phyloP scores from a whole-genome alignment of 2,113 vertebrate genomes.

The Addax nasomaculatus region DNA sequence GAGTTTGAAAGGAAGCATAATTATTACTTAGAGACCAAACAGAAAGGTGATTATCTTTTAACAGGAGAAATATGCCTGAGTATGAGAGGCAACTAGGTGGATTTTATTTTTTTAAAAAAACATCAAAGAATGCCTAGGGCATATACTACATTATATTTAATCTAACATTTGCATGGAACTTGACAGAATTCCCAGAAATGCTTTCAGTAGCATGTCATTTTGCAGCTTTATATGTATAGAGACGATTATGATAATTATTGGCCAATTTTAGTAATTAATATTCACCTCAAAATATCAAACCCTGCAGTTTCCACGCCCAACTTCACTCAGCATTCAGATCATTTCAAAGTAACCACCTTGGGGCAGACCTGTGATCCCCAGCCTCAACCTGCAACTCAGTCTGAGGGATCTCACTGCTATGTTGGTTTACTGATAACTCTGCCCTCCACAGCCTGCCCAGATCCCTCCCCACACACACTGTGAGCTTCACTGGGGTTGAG shows the following conservation, averaged over 20 bases:
- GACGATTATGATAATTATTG: background rate
- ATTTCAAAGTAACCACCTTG: background rate
- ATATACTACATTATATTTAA: background rate
- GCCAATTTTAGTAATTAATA: background rate
- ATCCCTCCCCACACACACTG: accelerated
- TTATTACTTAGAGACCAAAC: background rate
- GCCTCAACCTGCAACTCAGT: background rate
- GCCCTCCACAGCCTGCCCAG: background rate
- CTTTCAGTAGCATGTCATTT: background rate
- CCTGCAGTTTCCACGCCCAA: background rate
- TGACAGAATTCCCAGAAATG: background rate
- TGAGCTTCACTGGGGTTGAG: background rate
- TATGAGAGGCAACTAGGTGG: background rate
- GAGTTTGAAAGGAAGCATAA: background rate
- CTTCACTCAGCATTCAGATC: background rate
- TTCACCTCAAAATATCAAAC: background rate
- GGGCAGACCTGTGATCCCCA: background rate
- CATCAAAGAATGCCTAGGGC: background rate
- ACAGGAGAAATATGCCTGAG: background rate
- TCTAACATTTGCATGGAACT: background rate
- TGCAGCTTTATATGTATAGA: background rate
- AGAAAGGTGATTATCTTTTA: background rate
- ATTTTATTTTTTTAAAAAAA: background rate
- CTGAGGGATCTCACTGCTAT: background rate
- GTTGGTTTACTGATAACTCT: background rate